A percentile compares a stretch with the other conserved stretches of the same genome.
Conservation (phyloP, 2,797 vertebrate species). For the Pelobates cultripes region DNA sequence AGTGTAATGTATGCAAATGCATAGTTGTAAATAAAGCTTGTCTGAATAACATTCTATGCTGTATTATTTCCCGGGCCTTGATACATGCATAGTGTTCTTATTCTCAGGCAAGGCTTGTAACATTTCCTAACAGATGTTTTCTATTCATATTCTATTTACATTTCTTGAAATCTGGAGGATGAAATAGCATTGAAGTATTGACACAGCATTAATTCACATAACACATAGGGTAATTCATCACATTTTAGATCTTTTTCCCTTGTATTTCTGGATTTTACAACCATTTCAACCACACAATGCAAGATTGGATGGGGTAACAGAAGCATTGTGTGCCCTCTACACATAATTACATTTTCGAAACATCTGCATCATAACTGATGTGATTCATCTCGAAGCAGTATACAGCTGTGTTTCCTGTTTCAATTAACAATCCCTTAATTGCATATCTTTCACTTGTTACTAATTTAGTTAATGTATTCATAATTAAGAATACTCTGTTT, state of each 20-base stretch:
- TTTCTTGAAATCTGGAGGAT: slow-evolving; percentile 74
- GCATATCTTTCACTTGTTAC: slow-evolving; percentile 78
- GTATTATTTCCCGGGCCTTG: neutral
- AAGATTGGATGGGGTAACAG: slow-evolving; percentile 72
- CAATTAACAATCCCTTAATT: slow-evolving; percentile 80
- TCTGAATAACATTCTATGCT: too few relatives aligned
- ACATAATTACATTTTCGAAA: slow-evolving; percentile 80
- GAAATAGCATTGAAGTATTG: slow-evolving; percentile 74
- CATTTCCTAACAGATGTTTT: slow-evolving; percentile 68
- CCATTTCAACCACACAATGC: slow-evolving; percentile 72
- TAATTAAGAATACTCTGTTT: slow-evolving; percentile 82
- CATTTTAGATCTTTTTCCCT: slow-evolving; percentile 73
- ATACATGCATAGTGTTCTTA: neutral
- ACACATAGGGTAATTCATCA: slow-evolving; percentile 72
- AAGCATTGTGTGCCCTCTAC: slow-evolving; percentile 67
- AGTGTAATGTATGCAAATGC: too few relatives aligned
- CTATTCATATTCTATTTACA: slow-evolving; percentile 69
- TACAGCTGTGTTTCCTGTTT: slow-evolving; percentile 82
- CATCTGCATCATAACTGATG: slow-evolving; percentile 78
- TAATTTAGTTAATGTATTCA: slow-evolving; percentile 84
- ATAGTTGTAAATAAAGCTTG: too few relatives aligned
- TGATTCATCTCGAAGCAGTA: slow-evolving; percentile 77
- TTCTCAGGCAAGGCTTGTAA: neutral
- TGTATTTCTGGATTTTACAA: slow-evolving; percentile 72
- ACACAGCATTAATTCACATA: slow-evolving; percentile 77